Evolutionary conservation across 2,113 vertebrate genomes (phyloP).

Genomic region (Pterocles burchelli): DNA sequence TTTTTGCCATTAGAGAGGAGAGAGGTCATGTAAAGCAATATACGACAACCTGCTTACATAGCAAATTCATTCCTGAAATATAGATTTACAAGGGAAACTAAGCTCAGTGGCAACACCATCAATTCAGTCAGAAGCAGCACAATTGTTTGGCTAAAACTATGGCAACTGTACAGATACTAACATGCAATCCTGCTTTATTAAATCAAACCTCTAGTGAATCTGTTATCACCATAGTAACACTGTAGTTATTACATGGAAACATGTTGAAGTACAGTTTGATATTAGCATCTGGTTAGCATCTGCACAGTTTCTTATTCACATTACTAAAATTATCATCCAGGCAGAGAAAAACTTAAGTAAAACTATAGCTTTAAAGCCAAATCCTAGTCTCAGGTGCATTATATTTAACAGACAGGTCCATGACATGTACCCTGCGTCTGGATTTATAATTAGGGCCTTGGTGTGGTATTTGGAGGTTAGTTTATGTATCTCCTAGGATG

Average conservation of each 20-base stretch:
- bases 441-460: conserved; percentile 27
- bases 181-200: conserved; percentile 66
- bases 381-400: conserved; percentile 44
- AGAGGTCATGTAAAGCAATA: conserved; percentile 15
- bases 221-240: conserved; percentile 77
- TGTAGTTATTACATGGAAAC: conserved; percentile 71
- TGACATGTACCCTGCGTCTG: not conserved
- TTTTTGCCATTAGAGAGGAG: not conserved
- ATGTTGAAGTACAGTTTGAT: conserved; percentile 66
- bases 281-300: conserved; percentile 75
- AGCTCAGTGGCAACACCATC: conserved; percentile 46
- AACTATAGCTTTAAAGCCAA: conserved; percentile 38
- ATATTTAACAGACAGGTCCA: not conserved
- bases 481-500: conserved; percentile 54
- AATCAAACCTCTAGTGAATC: conserved; percentile 72
- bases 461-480: not conserved
- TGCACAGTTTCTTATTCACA: conserved; percentile 60
- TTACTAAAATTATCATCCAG: conserved; percentile 50
- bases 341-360: conserved; percentile 36
- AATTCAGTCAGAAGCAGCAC: conserved; percentile 38
- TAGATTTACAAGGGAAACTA: conserved; percentile 21
- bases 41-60: conserved; percentile 35
- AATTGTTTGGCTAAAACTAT: conserved; percentile 71
- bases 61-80: conserved; percentile 39
- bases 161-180: conserved; percentile 67